Conservation (phyloP, 2,888 invertebrate species). For the Masnerella sp. region DNA sequence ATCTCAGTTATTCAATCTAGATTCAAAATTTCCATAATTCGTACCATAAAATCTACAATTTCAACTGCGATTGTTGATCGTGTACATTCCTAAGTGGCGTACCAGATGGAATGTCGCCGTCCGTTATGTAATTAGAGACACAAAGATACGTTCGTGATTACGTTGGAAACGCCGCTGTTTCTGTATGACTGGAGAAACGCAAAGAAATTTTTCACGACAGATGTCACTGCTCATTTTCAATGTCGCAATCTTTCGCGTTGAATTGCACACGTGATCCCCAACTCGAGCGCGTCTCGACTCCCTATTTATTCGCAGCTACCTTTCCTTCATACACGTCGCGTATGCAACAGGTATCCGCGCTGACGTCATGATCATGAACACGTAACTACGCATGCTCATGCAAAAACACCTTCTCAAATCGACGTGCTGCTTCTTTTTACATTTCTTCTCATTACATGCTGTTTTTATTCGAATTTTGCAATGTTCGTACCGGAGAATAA, state of each 20-base stretch:
- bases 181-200: conserved; percentile 19
- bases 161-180: conserved; percentile 19
- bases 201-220: conserved; percentile 23
- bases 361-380: conserved; percentile 66
- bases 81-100: conserved; percentile 25
- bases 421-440: no score
- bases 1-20: no score
- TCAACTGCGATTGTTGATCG: no score
- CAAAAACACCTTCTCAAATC: conserved; percentile 2
- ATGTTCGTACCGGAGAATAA: no score
- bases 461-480: no score
- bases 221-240: conserved; percentile 25
- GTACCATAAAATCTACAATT: no score
- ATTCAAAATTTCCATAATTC: no score
- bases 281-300: conserved; percentile 24
- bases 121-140: conserved; percentile 49
- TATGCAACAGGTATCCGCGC: conserved; percentile 69
- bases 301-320: conserved; percentile 31
- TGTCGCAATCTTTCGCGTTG: conserved; percentile 41
- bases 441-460: no score
- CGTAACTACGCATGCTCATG: conserved; percentile 30
- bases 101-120: conserved; percentile 37
- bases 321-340: conserved; percentile 55
- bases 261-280: conserved; percentile 60
- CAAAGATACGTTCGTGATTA: conserved; percentile 25